Conservation (phyloP, 2,797 vertebrate species). For the Synanceia verrucosa region DNA sequence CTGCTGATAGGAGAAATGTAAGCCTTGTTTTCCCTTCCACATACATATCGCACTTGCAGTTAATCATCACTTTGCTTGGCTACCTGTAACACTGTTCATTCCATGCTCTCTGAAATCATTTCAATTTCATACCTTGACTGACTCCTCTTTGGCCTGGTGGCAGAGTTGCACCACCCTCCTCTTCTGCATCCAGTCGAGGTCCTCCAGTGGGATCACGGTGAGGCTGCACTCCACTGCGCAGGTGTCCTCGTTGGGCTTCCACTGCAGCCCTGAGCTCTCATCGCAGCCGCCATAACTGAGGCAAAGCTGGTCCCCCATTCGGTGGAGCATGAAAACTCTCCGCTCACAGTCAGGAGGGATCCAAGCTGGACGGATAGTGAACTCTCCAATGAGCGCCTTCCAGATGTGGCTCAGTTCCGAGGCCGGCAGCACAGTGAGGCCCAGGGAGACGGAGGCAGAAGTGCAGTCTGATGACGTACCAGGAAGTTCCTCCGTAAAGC, state of each 20-base stretch:
- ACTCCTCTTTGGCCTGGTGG: conserved; percentile 79
- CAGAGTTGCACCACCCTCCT: conserved; percentile 90
- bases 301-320: conserved; percentile 79
- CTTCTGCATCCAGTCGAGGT: conserved; percentile 94
- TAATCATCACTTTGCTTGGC: neutral
- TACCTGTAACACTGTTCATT: neutral
- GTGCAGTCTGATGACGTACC: conserved; percentile 61
- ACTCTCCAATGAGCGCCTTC: conserved; percentile 90
- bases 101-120: neutral
- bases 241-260: conserved; percentile 58
- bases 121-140: conserved; percentile 86
- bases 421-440: conserved; percentile 76
- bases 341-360: conserved; percentile 67
- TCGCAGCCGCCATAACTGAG: conserved; percentile 79
- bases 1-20: neutral
- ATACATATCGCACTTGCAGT: neutral
- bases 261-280: conserved; percentile 51
- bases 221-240: conserved; percentile 83
- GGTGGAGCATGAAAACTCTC: conserved; percentile 82
- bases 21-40: too few species aligned
- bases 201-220: conserved; percentile 84
- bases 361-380: conserved; percentile 79
- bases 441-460: conserved; percentile 68
- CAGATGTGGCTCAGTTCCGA: conserved; percentile 75
- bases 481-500: conserved; percentile 65